Evolutionary conservation across 2,888 invertebrate species (phyloP), one percentile per base, ranked within the genome.

Genomic region (Troglohyphantes excavatus): DNA sequence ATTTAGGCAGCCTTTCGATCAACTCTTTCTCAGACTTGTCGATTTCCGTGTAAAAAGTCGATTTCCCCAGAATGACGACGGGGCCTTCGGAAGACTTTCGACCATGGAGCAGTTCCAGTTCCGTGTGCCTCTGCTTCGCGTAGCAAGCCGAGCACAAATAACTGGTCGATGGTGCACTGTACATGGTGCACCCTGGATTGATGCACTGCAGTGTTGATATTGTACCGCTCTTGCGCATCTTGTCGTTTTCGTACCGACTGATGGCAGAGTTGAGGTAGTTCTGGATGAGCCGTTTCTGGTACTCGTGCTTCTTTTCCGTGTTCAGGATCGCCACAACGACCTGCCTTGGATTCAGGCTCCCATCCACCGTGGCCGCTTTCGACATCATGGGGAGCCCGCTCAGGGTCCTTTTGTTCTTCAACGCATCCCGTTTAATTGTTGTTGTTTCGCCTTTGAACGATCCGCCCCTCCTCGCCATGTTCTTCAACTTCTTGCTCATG

Each of bases 281-380:
- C 92, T 95, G 95, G 79, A 97, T 95, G 96, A 97, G 96, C 91
- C 96, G 95, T 92, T 96, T 96, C 92, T 96, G 96, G 91, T 96
- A 96, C 0, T 96, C 95, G 90, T 96, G 96, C 23, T 96, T 93
- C 70, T 95, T 95, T 27, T 94, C 93, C 0, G 96, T 96, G 91
- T 95, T 93, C 61, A 97, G 95, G 53, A 95, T 94, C 23, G 96
- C 96, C 92, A 96, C 96, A 91, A 96, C 93, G 83, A 96, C 95
- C 73, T 95, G 95, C 88, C 94, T 94, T 5, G 90, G 86, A 72
- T 82, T 90, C 27, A 87, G 46, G 43, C 84, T 79, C 23, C 78
- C 84, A 53, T 83, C 88, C 7, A 67, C 63, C 0, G 78, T 85
- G 0, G 61, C 65, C 5, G 78, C 84, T 33, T 61, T 27, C 17